phyloP scores from a whole-genome alignment of 2,888 invertebrate genomes.

The Rosalia funebris region DNA sequence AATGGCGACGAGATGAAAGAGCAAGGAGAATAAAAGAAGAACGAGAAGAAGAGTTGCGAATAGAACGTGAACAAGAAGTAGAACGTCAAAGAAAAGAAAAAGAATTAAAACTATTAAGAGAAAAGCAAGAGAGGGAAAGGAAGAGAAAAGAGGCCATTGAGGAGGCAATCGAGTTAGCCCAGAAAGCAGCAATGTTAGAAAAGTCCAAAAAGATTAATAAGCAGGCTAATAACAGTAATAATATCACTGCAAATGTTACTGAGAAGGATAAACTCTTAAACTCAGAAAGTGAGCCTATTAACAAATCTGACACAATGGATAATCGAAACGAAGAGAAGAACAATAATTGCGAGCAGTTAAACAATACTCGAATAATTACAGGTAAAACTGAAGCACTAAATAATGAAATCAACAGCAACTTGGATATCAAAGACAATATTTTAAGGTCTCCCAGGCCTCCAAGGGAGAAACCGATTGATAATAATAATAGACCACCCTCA shows the following conservation, averaged over 20 bases:
- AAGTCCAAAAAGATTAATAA: slow-evolving; percentile 53
- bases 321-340: slow-evolving; percentile 24
- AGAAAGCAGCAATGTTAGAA: slow-evolving; percentile 71
- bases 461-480: slow-evolving; percentile 10
- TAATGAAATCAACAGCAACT: slow-evolving; percentile 47
- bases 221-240: slow-evolving; percentile 36
- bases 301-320: background rate
- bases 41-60: slow-evolving; percentile 80
- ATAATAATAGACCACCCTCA: slow-evolving; percentile 12
- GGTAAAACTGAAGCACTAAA: slow-evolving; percentile 34
- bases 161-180: slow-evolving; percentile 79
- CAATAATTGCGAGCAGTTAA: slow-evolving; percentile 36
- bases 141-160: slow-evolving; percentile 80
- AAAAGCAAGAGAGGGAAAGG: slow-evolving; percentile 77
- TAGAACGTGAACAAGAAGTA: slow-evolving; percentile 78
- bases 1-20: slow-evolving; percentile 78
- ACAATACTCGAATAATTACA: slow-evolving; percentile 36
- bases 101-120: slow-evolving; percentile 74
- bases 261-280: slow-evolving; percentile 52
- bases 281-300: slow-evolving; percentile 9
- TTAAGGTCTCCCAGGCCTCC: slow-evolving; percentile 34
- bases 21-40: slow-evolving; percentile 81
- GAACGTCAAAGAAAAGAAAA: slow-evolving; percentile 76
- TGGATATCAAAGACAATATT: slow-evolving; percentile 37
- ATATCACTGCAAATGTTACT: slow-evolving; percentile 51